Base-by-base conservation (phyloP, 1,140 invertebrate genomes). In the Ostrea denselamellosa region DNA sequence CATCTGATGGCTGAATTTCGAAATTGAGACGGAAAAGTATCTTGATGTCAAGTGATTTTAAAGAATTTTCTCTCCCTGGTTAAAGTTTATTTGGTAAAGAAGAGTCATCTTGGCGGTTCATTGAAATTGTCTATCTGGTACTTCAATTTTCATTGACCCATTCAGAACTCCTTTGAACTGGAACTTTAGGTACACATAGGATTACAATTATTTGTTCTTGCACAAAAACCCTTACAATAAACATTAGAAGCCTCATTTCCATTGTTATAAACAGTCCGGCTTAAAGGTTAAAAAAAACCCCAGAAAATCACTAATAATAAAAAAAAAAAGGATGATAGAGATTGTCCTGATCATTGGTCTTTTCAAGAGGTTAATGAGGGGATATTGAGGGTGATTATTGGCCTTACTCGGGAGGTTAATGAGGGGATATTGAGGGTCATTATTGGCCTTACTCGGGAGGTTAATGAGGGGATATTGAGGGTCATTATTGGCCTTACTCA, bases 161-260 rank as follows among this genome's bases (percentile, higher is more conserved):
- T 77, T 28, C 28, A 12, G 25, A 28, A 14, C 68, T 28, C 3
- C 8, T 77, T 4, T 77, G 68, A 77, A 77, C 25, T 77, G 68
- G 68, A 77, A 9, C 68, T 28, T 77, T 77, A 9, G 10, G 68
- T 28, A 44, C 25, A 25, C 28, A 8, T 17, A 77, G 25, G 28
- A 34, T 34, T 28, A 7, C 2, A 34, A 77, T 25, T 34, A 34
- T 77, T 71, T 71, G 0, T 71, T 22, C 28, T 34, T 25, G 17
- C 56, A 62, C 56, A 62, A 62, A n/a, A 62, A 62, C 17, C n/a
- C 5, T 22, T 34, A 34, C 68, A 77, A 25, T 77, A 25, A 34
- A 77, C 68, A 77, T 77, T 77, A 14, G 14, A 77, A 77, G 68
- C 68, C 68, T 77, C 68, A 77, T 77, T 77, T 34, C 22, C 25